Evolutionary conservation across 23 tunicate genomes (phyloP).

Genomic region (Styela plicata): DNA sequence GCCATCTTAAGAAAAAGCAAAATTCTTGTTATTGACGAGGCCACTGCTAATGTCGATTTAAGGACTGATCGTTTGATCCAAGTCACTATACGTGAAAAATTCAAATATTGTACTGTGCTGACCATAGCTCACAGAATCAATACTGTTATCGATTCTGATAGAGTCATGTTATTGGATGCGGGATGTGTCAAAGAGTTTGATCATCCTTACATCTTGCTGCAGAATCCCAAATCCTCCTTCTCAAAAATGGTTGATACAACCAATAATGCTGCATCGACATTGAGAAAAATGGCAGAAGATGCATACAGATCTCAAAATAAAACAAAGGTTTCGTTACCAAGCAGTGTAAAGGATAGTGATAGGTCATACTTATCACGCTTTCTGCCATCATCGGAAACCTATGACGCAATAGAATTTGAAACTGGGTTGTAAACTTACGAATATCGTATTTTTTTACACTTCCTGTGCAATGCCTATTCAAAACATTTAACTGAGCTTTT

Average conservation of each 20-base stretch:
- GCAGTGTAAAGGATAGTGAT: constrained; percentile 33
- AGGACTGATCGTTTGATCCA: constrained; percentile 92
- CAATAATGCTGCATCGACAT: constrained; percentile 24
- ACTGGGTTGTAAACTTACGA: constrained; percentile 40
- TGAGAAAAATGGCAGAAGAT: constrained; percentile 40
- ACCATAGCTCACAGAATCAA: constrained; percentile 92
- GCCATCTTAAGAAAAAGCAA: constrained; percentile 71
- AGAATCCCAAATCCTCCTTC: constrained; percentile 27
- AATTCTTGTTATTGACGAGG: constrained; percentile 94
- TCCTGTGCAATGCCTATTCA: too few species aligned
- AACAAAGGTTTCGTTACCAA: not conserved
- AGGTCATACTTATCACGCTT: constrained; percentile 31
- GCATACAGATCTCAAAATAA: constrained; percentile 28
- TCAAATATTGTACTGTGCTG: constrained; percentile 71
- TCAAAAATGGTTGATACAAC: constrained; percentile 37
- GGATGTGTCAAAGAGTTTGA: constrained; percentile 73
- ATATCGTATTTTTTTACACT: too few species aligned
- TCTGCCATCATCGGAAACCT: constrained; percentile 39
- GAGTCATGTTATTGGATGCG: constrained; percentile 61
- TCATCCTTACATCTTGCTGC: constrained; percentile 54
- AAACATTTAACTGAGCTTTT: too few species aligned
- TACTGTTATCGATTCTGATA: constrained; percentile 86
- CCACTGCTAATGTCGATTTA: constrained; percentile 94
- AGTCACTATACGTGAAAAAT: constrained; percentile 63
- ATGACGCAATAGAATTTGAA: constrained; percentile 43